Evolutionary conservation across 1,140 invertebrate genomes (phyloP).

Genomic region (Spodoptera litura): DNA sequence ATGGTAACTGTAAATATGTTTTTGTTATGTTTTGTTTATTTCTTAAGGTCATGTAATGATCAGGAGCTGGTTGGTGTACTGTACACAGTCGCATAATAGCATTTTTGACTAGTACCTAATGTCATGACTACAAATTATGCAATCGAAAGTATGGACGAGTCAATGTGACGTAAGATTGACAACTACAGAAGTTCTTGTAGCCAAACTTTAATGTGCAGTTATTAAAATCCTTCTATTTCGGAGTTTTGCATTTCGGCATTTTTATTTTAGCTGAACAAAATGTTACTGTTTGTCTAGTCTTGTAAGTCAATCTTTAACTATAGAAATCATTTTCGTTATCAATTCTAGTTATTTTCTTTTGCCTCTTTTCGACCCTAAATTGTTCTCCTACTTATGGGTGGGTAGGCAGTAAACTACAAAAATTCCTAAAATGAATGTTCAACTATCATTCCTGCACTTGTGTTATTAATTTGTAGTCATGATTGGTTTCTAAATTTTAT

Average conservation of each 20-base stretch:
- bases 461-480: neutral
- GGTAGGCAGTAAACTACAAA: no score
- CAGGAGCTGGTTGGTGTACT: neutral
- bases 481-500: conserved; percentile 4
- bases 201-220: no score
- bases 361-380: no score
- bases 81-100: conserved; percentile 19
- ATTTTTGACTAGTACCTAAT: neutral
- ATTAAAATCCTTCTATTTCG: no score
- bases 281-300: no score
- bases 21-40: conserved; percentile 29
- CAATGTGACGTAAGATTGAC: no score
- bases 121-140: conserved; percentile 11
- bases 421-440: neutral
- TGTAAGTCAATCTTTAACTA: no score
- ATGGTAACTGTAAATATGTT: conserved; percentile 39
- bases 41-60: conserved; percentile 15
- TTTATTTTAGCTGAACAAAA: no score
- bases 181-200: no score
- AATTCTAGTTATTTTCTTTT: neutral
- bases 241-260: no score
- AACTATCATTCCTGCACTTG: neutral
- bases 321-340: no score
- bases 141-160: neutral
- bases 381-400: no score